phyloP scores from a whole-genome alignment of 2,797 vertebrate genomes.

The Chromobotia macracanthus region DNA sequence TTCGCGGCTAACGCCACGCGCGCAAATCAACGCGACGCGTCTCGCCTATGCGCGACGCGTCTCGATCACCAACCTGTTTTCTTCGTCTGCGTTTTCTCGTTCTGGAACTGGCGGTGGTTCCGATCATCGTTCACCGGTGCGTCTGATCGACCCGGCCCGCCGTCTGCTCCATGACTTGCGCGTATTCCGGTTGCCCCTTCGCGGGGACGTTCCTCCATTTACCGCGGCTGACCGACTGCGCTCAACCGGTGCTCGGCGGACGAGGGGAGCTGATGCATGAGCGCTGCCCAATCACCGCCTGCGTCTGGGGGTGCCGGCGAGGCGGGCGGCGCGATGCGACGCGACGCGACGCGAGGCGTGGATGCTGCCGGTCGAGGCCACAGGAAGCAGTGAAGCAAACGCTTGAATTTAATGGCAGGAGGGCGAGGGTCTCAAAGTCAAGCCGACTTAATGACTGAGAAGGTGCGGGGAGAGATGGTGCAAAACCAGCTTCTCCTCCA shows the following conservation, averaged over 20 bases:
- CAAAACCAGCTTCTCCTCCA: no score
- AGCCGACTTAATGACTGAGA: background rate
- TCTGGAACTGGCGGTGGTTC: constrained; percentile 76
- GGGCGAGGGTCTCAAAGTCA: no score
- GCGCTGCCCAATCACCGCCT: constrained; percentile 57
- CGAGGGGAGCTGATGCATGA: constrained; percentile 45
- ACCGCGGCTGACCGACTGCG: constrained; percentile 51
- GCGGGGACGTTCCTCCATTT: constrained; percentile 65
- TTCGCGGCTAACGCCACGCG: constrained; percentile 8
- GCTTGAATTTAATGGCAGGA: background rate
- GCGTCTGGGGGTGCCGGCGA: constrained; percentile 52
- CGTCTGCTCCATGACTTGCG: constrained; percentile 73
- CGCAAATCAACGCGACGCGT: background rate
- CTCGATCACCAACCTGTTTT: constrained; percentile 73
- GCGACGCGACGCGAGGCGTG: constrained; percentile 18
- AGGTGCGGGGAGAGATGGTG: background rate
- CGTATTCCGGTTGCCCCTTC: constrained; percentile 60
- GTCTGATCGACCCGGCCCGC: constrained; percentile 71
- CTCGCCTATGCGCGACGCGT: background rate
- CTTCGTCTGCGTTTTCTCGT: constrained; percentile 80
- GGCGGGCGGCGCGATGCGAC: constrained; percentile 29
- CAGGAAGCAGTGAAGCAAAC: constrained; percentile 39
- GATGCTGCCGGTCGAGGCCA: constrained; percentile 40
- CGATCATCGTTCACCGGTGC: constrained; percentile 79
- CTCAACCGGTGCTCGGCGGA: constrained; percentile 55